These are phyloP conservation scores for Drosophila dunni DNA, from an alignment of 1,140 invertebrate species.

Conservation along the genomic window DNA sequence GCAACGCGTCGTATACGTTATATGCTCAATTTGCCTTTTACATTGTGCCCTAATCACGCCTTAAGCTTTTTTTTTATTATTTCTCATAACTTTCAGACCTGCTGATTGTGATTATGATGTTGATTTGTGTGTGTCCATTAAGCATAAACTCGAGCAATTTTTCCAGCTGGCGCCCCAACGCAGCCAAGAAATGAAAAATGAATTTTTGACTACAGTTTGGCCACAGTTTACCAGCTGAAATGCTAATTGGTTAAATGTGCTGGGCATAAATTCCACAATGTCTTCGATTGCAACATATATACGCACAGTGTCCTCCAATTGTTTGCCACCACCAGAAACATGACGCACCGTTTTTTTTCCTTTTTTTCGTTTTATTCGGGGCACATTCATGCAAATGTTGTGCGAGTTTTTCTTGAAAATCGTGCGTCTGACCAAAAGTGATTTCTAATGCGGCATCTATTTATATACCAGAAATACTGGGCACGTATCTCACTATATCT, in stretches of 20 bases:
- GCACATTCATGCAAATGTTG: constrained; percentile 35
- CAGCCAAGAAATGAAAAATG: constrained; percentile 39
- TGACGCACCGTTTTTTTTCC: constrained; percentile 35
- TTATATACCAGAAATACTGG: constrained; percentile 61
- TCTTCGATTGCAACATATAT: constrained; percentile 53
- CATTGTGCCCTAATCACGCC: constrained; percentile 1
- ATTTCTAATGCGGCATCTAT: constrained; percentile 73
- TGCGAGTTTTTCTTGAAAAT: constrained; percentile 4
- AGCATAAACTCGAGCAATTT: constrained; percentile 47
- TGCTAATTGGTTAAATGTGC: constrained; percentile 38
- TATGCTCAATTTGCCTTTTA: constrained; percentile 21
- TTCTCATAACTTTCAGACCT: constrained; percentile 17
- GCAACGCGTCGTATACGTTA: constrained; percentile 21
- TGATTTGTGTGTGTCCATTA: constrained; percentile 47
- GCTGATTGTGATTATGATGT: constrained; percentile 2
- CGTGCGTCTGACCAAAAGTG: constrained; percentile 43
- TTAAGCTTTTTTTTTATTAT: constrained; percentile 29
- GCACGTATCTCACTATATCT: constrained; percentile 61
- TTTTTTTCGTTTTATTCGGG: constrained; percentile 18
- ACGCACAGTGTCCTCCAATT: constrained; percentile 50
- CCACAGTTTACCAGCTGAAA: constrained; percentile 23
- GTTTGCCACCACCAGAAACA: constrained; percentile 20
- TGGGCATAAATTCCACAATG: constrained; percentile 8
- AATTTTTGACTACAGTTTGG: constrained; percentile 25
- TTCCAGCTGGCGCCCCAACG: constrained; percentile 33